These are phyloP conservation scores for Acanthoscelides obtectus DNA, from an alignment of 2,888 invertebrate species.

Conservation along the genomic window DNA sequence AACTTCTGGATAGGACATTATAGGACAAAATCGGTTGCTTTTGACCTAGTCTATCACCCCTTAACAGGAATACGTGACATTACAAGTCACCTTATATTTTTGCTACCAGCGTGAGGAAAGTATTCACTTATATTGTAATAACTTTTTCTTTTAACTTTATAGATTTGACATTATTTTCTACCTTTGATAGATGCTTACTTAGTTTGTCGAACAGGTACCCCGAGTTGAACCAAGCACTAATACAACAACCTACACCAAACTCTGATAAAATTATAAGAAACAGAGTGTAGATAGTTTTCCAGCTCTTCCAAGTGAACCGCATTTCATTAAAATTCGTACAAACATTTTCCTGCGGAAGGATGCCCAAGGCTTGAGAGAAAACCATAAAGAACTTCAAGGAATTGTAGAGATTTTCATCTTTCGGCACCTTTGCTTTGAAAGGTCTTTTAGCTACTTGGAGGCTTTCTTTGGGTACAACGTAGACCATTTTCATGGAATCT, in stretches of 20 bases:
- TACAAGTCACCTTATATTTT: no score
- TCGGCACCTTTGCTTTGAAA: background rate
- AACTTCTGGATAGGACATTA: no score
- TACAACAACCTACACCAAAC: slow-evolving; percentile 13
- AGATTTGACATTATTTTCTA: background rate
- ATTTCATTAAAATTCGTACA: slow-evolving; percentile 19
- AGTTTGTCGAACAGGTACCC: slow-evolving; percentile 18
- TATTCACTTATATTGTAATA: no score
- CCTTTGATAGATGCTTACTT: slow-evolving; percentile 14
- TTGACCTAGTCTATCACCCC: no score
- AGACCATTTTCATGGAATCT: slow-evolving; percentile 7
- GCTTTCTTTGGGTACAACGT: slow-evolving; percentile 8
- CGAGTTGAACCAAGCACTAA: slow-evolving; percentile 11
- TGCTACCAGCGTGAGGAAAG: no score
- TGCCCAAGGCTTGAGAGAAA: slow-evolving; percentile 19
- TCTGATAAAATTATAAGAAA: slow-evolving; percentile 10
- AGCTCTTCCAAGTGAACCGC: slow-evolving; percentile 22
- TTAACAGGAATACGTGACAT: no score
- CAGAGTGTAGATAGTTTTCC: slow-evolving; percentile 16
- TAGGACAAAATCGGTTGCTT: no score
- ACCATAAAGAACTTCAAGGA: slow-evolving; percentile 15
- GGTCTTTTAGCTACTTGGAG: background rate
- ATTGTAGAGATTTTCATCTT: slow-evolving; percentile 10
- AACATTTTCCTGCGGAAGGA: slow-evolving; percentile 18
- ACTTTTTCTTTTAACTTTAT: background rate